Percentiles rank a stretch among this genome's conserved stretches.
These are phyloP conservation scores for Philopotamus ludificatus DNA, from an alignment of 1,140 invertebrate genomes.

Conservation along the genomic window DNA sequence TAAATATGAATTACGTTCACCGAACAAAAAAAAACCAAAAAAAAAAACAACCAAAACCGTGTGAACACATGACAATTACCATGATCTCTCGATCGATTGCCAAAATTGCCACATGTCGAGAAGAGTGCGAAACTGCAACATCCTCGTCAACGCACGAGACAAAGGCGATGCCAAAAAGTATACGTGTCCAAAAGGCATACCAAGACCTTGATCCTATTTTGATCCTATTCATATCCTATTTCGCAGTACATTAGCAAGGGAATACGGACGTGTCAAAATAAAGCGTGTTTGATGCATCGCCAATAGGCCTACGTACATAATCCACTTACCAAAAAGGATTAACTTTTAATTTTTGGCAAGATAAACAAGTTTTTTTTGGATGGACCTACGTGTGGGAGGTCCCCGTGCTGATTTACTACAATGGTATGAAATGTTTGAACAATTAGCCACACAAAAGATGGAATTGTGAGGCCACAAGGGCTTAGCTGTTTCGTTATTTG, in stretches of 20 bases:
- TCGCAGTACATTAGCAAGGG: conserved; percentile 12
- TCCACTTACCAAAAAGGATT: conserved; percentile 34
- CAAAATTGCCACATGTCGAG: no score
- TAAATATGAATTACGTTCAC: conserved; percentile 8
- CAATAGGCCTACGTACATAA: not conserved
- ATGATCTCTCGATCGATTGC: no score
- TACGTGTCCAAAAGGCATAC: not conserved
- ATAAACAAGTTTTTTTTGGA: not conserved
- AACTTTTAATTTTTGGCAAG: conserved; percentile 1
- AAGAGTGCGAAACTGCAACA: not conserved
- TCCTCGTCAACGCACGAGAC: not conserved
- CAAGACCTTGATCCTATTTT: not conserved
- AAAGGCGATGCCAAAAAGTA: not conserved
- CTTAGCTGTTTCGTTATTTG: no score
- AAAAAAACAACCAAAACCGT: not conserved
- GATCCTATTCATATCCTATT: conserved; percentile 4
- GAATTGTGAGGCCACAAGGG: no score
- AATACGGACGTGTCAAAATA: conserved; percentile 27
- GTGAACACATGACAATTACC: no score
- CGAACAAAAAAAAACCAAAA: not conserved
- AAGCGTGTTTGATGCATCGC: conserved; percentile 33
- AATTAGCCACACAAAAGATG: not conserved
- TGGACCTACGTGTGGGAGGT: not conserved
- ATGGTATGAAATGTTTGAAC: not conserved
- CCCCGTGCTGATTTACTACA: not conserved